phyloP scores from a whole-genome alignment of 1,140 invertebrate species.

The Homalodisca vitripennis region DNA sequence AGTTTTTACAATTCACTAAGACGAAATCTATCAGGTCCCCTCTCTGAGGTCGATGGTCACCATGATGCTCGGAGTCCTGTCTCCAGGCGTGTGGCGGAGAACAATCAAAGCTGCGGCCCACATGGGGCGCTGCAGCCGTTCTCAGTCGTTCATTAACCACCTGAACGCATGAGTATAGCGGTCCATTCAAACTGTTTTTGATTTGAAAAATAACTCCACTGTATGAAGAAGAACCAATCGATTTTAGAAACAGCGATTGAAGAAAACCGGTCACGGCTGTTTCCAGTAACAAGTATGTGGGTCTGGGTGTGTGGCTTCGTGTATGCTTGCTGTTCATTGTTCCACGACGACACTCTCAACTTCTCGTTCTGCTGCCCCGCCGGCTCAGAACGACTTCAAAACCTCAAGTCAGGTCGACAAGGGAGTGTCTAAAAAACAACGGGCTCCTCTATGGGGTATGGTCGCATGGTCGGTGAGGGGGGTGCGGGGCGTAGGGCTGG shows the following conservation, averaged over 20 bases:
- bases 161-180: neutral
- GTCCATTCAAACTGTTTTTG: neutral
- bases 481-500: too few relatives aligned
- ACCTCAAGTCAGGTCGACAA: slow-evolving; percentile 70
- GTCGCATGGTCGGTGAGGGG: too few relatives aligned
- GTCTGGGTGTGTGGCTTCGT: slow-evolving; percentile 68
- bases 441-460: slow-evolving; percentile 81
- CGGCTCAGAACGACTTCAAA: slow-evolving; percentile 71
- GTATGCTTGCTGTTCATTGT: slow-evolving; percentile 74
- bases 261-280: slow-evolving; percentile 68
- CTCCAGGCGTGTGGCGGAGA: too few relatives aligned
- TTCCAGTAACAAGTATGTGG: slow-evolving; percentile 68
- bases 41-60: too few relatives aligned
- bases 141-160: neutral
- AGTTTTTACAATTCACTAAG: too few relatives aligned
- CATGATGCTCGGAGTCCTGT: too few relatives aligned
- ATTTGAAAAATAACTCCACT: neutral
- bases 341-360: slow-evolving; percentile 83
- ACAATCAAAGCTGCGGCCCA: too few relatives aligned
- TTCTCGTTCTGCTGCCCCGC: slow-evolving; percentile 72
- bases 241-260: slow-evolving; percentile 2
- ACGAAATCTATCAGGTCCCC: too few relatives aligned
- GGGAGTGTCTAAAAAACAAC: slow-evolving; percentile 69
- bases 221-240: neutral
- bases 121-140: slow-evolving; percentile 7